phyloP scores from a whole-genome alignment of 2,888 invertebrate genomes.

The Lacanobia oleracea region DNA sequence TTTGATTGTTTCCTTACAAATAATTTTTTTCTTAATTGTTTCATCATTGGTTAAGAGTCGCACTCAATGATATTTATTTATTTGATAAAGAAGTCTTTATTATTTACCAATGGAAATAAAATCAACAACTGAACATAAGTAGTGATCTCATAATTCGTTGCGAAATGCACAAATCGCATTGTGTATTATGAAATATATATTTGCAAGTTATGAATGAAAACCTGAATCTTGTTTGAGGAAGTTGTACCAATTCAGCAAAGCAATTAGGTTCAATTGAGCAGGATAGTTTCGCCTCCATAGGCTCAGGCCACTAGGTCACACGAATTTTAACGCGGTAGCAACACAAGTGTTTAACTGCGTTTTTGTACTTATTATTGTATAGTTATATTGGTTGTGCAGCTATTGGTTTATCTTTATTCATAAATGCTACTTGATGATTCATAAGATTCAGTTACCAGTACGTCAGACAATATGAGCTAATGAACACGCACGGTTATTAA shows the following conservation, averaged over 20 bases:
- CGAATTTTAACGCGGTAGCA: constrained; percentile 6
- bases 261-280: constrained; percentile 8
- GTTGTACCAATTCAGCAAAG: constrained; percentile 16
- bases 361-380: constrained; percentile 1
- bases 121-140: not conserved
- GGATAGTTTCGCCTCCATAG: not conserved
- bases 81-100: not conserved
- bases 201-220: constrained; percentile 15
- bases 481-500: not conserved
- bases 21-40: not conserved
- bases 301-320: constrained; percentile 10
- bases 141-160: not conserved
- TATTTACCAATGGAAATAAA: constrained; percentile 5
- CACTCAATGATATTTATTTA: constrained; percentile 4
- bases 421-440: constrained; percentile 33
- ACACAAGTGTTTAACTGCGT: not conserved
- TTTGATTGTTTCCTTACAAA: not conserved
- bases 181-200: not conserved
- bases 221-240: constrained; percentile 11
- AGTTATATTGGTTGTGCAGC: not conserved
- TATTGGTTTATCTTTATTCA: constrained; percentile 11
- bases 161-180: not conserved
- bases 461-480: constrained; percentile 28
- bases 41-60: not conserved
- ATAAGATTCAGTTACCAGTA: constrained; percentile 20